phyloP scores from a whole-genome alignment of 2,888 invertebrate genomes.

The Pyrgus malvae region DNA sequence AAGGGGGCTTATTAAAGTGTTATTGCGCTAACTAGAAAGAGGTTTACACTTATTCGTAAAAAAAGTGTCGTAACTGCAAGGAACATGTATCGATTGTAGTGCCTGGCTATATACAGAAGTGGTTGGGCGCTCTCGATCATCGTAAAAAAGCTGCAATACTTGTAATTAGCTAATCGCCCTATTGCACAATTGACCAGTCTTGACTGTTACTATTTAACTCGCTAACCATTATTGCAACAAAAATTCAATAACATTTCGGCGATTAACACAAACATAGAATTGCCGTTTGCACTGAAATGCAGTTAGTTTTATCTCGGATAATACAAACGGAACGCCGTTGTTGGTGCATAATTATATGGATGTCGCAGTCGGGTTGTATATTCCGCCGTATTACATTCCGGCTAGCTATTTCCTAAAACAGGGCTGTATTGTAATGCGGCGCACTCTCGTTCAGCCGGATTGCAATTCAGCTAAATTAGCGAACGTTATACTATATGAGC shows the following conservation, averaged over 20 bases:
- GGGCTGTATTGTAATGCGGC: too few relatives aligned
- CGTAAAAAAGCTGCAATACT: constrained; percentile 23
- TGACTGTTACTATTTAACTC: constrained; percentile 10
- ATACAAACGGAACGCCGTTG: neutral
- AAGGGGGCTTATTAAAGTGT: neutral
- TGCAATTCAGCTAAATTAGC: too few relatives aligned
- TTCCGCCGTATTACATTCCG: too few relatives aligned
- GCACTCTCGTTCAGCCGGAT: too few relatives aligned
- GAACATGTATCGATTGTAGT: constrained; percentile 28
- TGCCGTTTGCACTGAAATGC: neutral
- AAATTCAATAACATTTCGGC: constrained; percentile 5
- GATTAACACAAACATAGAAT: neutral
- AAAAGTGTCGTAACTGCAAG: constrained; percentile 14
- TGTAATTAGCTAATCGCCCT: constrained; percentile 25
- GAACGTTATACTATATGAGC: too few relatives aligned
- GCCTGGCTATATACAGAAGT: constrained; percentile 32
- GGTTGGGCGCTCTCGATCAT: constrained; percentile 17
- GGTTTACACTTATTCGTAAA: constrained; percentile 17
- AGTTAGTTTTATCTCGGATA: neutral
- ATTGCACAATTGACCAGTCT: constrained; percentile 17
- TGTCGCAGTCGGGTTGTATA: too few relatives aligned
- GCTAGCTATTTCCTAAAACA: too few relatives aligned
- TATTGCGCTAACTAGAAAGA: neutral
- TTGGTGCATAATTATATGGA: neutral
- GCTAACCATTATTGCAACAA: constrained; percentile 2